Percentiles rank a stretch among this genome's conserved stretches.
These are phyloP conservation scores for Aphis gossypii DNA, from an alignment of 1,140 invertebrate genomes.

Conservation along the genomic window DNA sequence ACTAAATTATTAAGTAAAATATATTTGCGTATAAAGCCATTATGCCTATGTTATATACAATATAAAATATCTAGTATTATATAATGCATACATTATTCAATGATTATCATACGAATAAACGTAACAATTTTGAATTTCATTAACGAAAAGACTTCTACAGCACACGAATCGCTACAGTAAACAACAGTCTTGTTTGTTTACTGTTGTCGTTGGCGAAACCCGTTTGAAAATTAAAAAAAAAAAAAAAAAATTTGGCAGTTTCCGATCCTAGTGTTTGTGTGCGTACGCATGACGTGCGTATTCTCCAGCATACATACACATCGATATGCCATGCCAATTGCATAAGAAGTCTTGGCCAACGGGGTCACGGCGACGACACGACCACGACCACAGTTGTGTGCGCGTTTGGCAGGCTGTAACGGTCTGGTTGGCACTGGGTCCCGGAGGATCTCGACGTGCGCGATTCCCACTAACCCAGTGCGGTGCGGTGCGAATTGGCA, in stretches of 20 bases:
- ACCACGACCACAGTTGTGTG: conserved; percentile 17
- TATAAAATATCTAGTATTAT: background rate
- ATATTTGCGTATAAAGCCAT: background rate
- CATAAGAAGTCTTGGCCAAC: conserved; percentile 53
- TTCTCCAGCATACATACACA: conserved; percentile 14
- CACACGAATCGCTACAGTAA: background rate
- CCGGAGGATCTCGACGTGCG: conserved; percentile 22
- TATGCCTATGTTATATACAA: background rate
- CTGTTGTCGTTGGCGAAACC: conserved; percentile 15
- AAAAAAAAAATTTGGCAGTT: conserved; percentile 15
- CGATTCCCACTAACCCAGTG: conserved; percentile 55
- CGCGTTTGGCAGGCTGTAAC: conserved; percentile 35
- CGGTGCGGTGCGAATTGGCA: conserved; percentile 30
- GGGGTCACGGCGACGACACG: conserved; percentile 41
- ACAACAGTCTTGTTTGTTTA: conserved; percentile 27
- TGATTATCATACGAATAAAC: background rate
- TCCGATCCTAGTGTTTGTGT: background rate
- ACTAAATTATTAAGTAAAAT: background rate
- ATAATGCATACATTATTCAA: background rate
- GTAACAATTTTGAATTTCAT: background rate
- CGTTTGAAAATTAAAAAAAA: conserved; percentile 28
- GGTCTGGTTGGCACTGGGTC: conserved; percentile 38
- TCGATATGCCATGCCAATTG: conserved; percentile 34
- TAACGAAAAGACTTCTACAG: background rate
- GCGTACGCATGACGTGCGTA: background rate